Evolutionary conservation across 2,797 vertebrate species (phyloP), one percentile per base, ranked within the genome.

Genomic region (Moxostoma hubbsi): DNA sequence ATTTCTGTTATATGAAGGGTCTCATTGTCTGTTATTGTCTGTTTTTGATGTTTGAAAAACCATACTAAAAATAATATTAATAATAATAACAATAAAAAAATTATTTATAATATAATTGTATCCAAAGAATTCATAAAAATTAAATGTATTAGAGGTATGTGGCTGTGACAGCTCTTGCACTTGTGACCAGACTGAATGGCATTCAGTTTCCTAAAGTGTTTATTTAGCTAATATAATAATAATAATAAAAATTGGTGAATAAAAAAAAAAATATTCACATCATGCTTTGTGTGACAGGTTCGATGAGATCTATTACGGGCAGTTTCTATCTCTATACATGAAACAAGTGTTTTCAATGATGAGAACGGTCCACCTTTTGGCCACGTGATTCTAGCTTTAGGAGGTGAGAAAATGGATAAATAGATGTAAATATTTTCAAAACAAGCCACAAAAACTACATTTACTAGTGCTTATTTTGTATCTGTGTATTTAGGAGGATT

Each of bases 301-400:
- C 49, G 98, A 98, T 87, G 97, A 99, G 88, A 96, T 98, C 1
- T 99, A 98, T 79, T 99, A 99, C 0, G 97, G 98, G 12, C 97
- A 97, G 77, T 98, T 98, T 0, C 90, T 99, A 81, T 98, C 97
- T 0, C 93, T 99, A 13, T 99, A 99, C 89, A 96, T 97, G 96
- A 98, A 97, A 87, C 94, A 94, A 67, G 90, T 96, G 54, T 99
- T 98, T 99, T 99, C 12, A 86, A 99, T 46, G 97, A 99, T 66
- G 95, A 97, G 88, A 99, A 97, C 0, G 97, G 97, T 2, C 96
- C 97, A 0, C 97, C 98, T 0, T 91, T 99, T 0, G 97, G 98
- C 80, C 97, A 98, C 88, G 96, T 97, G 96, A 92, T 98, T 79
- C 91, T 98, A 55, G 96, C 97, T 5, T 85, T 97, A 3, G 98